Evolutionary conservation across 2,888 invertebrate species (phyloP), one percentile per base, ranked within the genome.

Genomic region (Amorpha juglandis): DNA sequence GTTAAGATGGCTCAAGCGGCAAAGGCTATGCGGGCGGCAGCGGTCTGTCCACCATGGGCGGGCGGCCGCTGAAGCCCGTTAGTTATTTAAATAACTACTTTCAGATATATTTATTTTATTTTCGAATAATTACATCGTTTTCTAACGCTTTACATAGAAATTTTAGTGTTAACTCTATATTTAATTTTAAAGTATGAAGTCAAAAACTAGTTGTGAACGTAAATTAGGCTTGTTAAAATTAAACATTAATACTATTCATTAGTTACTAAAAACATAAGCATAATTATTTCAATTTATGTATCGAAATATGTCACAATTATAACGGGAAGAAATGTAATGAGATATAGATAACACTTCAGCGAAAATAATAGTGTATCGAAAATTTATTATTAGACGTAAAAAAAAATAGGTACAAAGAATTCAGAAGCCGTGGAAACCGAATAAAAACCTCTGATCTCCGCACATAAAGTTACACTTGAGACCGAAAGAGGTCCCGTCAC

Each of bases 401-500:
- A 42, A 42, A 38, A 58, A 42, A 19, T 58, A 42, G 58, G 63
- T 63, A 65, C 63, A 63, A 55, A 50, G 42, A 64, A 45, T 12
- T 8, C 69, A 74, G 69, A 73, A 70, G 73, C 74, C 76, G 76
- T 73, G 72, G 76, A 86, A 89, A 89, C 83, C 80, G 81, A 82
- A 84, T 80, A 82, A 86, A 86, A 89, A 86, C 82, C 82, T 83
- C 74, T 79, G 81, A 84, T 84, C 83, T 84, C 85, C 83, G 86
- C 81, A 84, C 87, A 88, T 87, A 87, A 90, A 91, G 91, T 91
- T 90, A 91, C 90, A 86, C 92, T 91, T 81, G 85, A 90, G 87
- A 84, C 87, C 90, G 87, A 87, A 90, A 91, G 91, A 92, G 91
- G 87, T 87, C 87, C 85, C 85, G 83, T 84, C 88, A 92, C 92